A percentile compares a stretch with the other conserved stretches of the same genome.
Evolutionary conservation across 2,113 vertebrate genomes (phyloP).

Genomic region (Hylia prasina): DNA sequence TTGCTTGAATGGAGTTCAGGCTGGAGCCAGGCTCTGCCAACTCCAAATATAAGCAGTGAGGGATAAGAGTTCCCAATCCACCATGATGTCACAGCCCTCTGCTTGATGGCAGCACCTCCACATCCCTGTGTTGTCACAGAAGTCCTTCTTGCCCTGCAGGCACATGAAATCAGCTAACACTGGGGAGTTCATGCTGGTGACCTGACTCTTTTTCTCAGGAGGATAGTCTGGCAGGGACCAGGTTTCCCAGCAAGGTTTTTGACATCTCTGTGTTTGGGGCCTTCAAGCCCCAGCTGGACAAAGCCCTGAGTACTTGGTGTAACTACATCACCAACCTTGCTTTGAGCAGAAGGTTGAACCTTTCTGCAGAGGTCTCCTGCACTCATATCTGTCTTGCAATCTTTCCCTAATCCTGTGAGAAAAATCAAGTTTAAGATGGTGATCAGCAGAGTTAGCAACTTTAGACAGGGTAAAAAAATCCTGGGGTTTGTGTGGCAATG

Average conservation of each 20-base stretch:
- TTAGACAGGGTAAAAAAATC: neutral
- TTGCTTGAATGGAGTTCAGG: neutral
- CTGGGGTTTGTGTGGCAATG: too few species aligned
- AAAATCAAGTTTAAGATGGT: neutral
- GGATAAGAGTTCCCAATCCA: neutral
- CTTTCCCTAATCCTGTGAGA: neutral
- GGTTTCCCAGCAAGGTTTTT: neutral
- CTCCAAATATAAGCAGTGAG: neutral
- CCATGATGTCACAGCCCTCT: neutral
- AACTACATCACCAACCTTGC: neutral
- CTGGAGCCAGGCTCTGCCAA: neutral
- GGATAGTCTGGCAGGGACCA: neutral
- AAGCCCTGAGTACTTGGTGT: neutral
- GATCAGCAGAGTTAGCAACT: neutral
- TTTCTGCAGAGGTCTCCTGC: neutral
- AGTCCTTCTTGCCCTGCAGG: neutral
- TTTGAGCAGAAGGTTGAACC: neutral
- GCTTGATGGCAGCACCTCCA: neutral
- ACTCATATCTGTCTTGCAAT: too few species aligned
- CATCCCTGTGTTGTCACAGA: accelerated
- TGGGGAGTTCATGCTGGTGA: neutral
- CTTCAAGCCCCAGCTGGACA: neutral
- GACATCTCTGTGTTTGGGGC: too few species aligned
- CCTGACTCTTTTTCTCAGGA: accelerated
- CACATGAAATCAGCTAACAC: neutral